phyloP scores from a whole-genome alignment of 2,797 vertebrate genomes.

The Protonibea diacanthus region DNA sequence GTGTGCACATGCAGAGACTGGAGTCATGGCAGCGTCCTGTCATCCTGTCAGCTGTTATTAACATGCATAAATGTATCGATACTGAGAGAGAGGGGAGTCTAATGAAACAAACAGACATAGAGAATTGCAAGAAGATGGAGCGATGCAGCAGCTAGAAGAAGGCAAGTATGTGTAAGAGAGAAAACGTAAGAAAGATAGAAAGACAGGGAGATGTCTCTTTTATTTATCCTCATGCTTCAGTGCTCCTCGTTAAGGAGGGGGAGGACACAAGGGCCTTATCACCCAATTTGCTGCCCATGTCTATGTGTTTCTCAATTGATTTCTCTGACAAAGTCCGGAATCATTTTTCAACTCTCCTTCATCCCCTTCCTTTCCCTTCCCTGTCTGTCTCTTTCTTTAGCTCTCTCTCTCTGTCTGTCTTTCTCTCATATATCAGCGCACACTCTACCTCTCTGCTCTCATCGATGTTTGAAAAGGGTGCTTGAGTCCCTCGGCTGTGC shows the following conservation, averaged over 20 bases:
- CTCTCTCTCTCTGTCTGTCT: conserved; percentile 45
- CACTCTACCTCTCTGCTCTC: conserved; percentile 32
- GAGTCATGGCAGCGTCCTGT: conserved; percentile 15
- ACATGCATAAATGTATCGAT: conserved; percentile 54
- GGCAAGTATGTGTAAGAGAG: conserved; percentile 33
- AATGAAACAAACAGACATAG: conserved; percentile 41
- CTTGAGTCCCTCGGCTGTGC: conserved; percentile 57
- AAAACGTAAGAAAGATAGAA: conserved; percentile 54
- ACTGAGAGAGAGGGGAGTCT: conserved; percentile 11
- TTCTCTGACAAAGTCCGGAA: conserved; percentile 83
- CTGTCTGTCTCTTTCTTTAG: conserved; percentile 55
- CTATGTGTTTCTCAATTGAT: conserved; percentile 82
- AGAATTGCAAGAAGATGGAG: conserved; percentile 30
- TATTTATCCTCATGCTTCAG: conserved; percentile 82
- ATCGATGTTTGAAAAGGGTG: conserved; percentile 65
- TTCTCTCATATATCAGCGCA: conserved; percentile 52
- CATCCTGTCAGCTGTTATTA: conserved; percentile 54
- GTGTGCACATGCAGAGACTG: conserved; percentile 17
- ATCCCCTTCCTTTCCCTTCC: conserved; percentile 48
- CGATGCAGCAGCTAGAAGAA: conserved; percentile 28
- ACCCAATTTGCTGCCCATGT: conserved; percentile 82
- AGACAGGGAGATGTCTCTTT: conserved; percentile 76
- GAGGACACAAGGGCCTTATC: conserved; percentile 80
- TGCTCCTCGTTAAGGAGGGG: conserved; percentile 80
- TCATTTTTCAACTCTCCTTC: conserved; percentile 80